Evolutionary conservation across 1,140 invertebrate species (phyloP).

Genomic region (Nephila pilipes): DNA sequence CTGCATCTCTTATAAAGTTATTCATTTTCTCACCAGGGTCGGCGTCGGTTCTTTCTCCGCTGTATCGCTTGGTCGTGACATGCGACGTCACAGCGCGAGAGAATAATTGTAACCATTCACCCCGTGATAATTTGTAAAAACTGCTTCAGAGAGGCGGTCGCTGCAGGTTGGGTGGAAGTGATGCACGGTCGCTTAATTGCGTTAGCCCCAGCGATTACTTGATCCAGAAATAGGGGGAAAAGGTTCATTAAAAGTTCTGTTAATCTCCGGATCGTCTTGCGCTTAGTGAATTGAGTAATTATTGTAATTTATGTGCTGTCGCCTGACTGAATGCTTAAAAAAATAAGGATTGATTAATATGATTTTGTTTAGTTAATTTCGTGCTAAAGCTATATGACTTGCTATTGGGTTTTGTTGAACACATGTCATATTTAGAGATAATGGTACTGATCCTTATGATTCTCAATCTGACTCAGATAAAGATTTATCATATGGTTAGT

Average conservation of each 20-base stretch:
- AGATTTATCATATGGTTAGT: no score
- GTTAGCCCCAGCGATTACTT: not conserved
- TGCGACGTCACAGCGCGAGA: conserved; percentile 6
- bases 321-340: no score
- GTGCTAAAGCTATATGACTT: no score
- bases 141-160: not conserved
- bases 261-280: not conserved
- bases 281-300: not conserved
- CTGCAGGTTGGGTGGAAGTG: not conserved
- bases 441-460: no score
- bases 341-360: no score
- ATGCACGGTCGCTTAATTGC: not conserved
- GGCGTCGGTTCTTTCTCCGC: not conserved
- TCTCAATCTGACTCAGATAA: no score
- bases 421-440: no score
- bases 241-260: not conserved
- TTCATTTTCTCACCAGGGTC: not conserved
- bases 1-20: not conserved
- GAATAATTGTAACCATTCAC: conserved; percentile 39
- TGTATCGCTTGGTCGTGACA: not conserved
- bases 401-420: no score
- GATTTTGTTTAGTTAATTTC: no score
- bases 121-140: conserved; percentile 42
- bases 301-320: not conserved
- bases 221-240: not conserved